Evolutionary conservation across 2,888 invertebrate species (phyloP), one percentile per base, ranked within the genome.

Genomic region (Nemoura dubitans): DNA sequence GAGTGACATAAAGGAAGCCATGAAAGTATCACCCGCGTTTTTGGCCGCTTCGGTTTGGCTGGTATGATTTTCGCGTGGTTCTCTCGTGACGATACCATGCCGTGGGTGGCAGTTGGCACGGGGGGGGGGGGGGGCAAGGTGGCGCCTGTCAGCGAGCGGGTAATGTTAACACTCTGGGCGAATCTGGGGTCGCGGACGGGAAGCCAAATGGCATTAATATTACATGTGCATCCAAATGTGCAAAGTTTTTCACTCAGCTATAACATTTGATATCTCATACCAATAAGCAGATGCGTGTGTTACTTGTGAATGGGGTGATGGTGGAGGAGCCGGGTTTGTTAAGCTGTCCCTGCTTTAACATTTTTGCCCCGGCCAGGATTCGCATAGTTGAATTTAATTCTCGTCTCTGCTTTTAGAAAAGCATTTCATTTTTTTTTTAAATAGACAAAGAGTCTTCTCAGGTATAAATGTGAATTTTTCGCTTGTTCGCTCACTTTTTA

Each of bases 291-390:
- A n/a, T 36, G 36, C 36, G 5, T 6, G 36, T 36, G 36, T 6
- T 6, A 36, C 10, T 36, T 36, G 10, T 36, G 10, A 6, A 6
- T 36, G 3, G 36, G 36, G 36, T 36, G 36, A 10, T 14, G 21
- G 59, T 59, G 59, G 59, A 59, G 59, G 59, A 7, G 59, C 59
- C 59, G 59, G 59, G 59, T 59, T 59, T 59, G 59, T 59, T 59
- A 59, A 59, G 21, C 10, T 59, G 59, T 21, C 59, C 2, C 36
- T 6, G 36, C 36, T 36, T 36, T 10, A 36, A 3, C 5, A 36
- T 3, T 3, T 36, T 36, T 36, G 36, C 36, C 3, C n/a, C n/a
- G n/a, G 36, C 36, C 10, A 36, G 5, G 36, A 6, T 36, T 36
- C 3, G 36, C 36, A 36, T 10, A 3, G 10, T 36, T 36, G 36